Evolutionary conservation across 2,113 vertebrate genomes (phyloP).

Genomic region (Lycocorax pyrrhopterus): DNA sequence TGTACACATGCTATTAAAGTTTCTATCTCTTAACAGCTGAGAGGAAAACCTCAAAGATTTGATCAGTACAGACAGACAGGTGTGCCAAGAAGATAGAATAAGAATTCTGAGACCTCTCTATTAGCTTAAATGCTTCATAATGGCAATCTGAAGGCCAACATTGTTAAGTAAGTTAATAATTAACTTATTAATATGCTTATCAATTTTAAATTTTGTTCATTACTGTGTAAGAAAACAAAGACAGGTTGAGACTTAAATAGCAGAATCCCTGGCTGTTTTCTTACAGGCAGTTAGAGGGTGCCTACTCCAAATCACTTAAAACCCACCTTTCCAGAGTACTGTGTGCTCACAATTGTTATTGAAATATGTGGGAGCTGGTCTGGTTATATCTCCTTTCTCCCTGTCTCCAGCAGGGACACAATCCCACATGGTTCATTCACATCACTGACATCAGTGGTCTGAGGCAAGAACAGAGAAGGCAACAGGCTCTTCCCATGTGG

Average conservation of each 20-base stretch:
- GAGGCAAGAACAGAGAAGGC: not conserved
- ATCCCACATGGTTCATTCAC: not conserved
- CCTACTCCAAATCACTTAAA: not conserved
- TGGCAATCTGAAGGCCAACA: not conserved
- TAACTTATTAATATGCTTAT: not conserved
- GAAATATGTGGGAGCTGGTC: not conserved
- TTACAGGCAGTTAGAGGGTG: not conserved
- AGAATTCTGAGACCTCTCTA: not conserved
- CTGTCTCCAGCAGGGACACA: not conserved
- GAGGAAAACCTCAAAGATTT: not conserved
- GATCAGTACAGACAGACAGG: not conserved
- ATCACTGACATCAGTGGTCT: not conserved
- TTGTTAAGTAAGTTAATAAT: not conserved
- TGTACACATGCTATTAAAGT: not conserved
- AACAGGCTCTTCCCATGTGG: not conserved
- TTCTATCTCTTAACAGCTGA: not conserved
- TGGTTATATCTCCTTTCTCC: not conserved
- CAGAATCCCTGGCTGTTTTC: not conserved
- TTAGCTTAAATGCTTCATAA: not conserved
- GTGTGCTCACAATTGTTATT: not conserved
- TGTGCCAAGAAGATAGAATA: not conserved
- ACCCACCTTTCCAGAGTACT: not conserved
- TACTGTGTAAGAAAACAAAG: not conserved
- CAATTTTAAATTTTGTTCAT: not conserved
- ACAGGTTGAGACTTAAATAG: not conserved